Conservation (phyloP, 1,140 invertebrate species). For the Platyscapa corneri region DNA sequence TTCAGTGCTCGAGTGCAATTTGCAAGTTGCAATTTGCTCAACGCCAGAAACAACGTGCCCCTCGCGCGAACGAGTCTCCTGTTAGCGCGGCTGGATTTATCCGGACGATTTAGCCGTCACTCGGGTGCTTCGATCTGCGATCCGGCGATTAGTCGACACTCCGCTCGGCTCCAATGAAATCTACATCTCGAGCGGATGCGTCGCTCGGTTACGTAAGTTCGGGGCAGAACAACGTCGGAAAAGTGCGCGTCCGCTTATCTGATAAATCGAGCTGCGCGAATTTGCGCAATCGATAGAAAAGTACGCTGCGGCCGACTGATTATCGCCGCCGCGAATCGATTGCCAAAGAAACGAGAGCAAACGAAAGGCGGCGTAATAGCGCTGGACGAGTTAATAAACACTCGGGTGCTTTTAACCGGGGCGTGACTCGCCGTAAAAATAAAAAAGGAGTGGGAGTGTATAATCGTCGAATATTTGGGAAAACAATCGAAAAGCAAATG, state of each 20-base stretch:
- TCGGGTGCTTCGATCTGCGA: neutral
- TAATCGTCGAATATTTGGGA: neutral
- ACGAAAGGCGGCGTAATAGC: neutral
- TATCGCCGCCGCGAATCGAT: neutral
- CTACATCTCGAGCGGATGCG: neutral
- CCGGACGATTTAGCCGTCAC: too few species aligned
- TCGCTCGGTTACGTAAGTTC: neutral
- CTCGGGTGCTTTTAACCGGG: neutral
- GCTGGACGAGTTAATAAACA: neutral
- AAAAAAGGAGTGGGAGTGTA: neutral
- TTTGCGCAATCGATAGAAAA: neutral
- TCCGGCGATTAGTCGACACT: neutral
- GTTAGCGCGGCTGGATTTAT: too few species aligned
- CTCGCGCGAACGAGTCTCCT: too few species aligned
- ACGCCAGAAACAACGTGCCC: too few species aligned
- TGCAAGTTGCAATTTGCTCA: too few species aligned
- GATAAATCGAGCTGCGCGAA: too few species aligned
- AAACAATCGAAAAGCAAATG: conserved; percentile 4
- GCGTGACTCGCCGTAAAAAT: neutral
- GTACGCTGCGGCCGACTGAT: neutral
- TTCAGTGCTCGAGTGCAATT: neutral
- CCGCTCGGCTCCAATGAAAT: neutral
- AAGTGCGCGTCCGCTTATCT: neutral
- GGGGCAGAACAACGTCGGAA: neutral
- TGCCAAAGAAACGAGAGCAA: neutral